Evolutionary conservation across 2,113 vertebrate genomes (phyloP).

Genomic region (Lophius piscatorius): DNA sequence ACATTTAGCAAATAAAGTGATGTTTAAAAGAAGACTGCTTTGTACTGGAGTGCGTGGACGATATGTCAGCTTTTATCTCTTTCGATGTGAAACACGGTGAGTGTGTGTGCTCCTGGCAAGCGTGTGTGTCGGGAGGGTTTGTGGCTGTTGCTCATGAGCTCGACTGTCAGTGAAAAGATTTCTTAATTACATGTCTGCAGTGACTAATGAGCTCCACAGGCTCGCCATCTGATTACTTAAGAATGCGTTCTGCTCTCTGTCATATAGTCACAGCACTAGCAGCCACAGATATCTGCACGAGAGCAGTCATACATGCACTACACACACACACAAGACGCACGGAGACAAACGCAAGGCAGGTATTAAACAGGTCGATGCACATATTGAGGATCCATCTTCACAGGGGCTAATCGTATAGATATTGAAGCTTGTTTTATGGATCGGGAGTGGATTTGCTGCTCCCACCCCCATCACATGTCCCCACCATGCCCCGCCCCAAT

Average conservation of each 20-base stretch:
- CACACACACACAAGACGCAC: not conserved
- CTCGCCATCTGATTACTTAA: slow-evolving; percentile 60
- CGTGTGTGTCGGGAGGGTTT: slow-evolving; percentile 14
- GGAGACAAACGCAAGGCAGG: not conserved
- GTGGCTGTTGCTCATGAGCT: slow-evolving; percentile 10
- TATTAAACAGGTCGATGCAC: slow-evolving; percentile 34
- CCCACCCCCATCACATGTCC: not conserved
- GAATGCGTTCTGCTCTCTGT: slow-evolving; percentile 45
- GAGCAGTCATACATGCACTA: not conserved
- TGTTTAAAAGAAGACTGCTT: slow-evolving; percentile 49
- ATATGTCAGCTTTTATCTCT: not conserved
- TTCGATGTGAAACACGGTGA: not conserved
- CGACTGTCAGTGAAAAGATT: slow-evolving; percentile 35
- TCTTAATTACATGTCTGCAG: slow-evolving; percentile 66
- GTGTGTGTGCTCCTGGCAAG: not conserved
- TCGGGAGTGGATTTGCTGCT: slow-evolving; percentile 30
- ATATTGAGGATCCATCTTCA: slow-evolving; percentile 14
- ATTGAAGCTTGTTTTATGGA: slow-evolving; percentile 19
- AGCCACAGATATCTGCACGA: slow-evolving; percentile 8
- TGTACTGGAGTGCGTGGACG: slow-evolving; percentile 1
- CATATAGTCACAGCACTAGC: slow-evolving; percentile 27
- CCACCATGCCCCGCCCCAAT: not conserved
- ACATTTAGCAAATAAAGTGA: slow-evolving; percentile 75
- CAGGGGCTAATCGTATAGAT: slow-evolving; percentile 42
- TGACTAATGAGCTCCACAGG: slow-evolving; percentile 61